Evolutionary conservation across 2,888 invertebrate genomes (phyloP).

Genomic region (Altica lythri): DNA sequence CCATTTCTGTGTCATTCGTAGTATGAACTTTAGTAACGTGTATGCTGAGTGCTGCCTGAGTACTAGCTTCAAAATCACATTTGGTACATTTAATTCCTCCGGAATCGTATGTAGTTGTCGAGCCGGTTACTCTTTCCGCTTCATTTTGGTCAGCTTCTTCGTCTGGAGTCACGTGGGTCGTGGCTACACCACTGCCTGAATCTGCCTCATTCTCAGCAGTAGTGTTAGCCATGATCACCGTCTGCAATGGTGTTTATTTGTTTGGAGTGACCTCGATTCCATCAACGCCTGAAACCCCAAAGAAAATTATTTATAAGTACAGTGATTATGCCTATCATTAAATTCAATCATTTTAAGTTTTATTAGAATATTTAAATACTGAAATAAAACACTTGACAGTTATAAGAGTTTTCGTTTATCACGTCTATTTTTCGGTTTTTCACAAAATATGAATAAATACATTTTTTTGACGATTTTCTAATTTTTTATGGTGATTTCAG

Average conservation of each 20-base stretch:
- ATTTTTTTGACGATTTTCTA: too few species aligned
- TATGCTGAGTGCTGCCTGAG: slow-evolving; percentile 72
- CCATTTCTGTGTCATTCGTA: slow-evolving; percentile 59
- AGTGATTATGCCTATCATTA: background rate
- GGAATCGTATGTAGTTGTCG: slow-evolving; percentile 63
- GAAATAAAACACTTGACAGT: too few species aligned
- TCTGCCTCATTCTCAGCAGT: slow-evolving; percentile 57
- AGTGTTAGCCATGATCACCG: slow-evolving; percentile 57
- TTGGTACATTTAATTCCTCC: slow-evolving; percentile 63
- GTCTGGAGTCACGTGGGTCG: slow-evolving; percentile 48
- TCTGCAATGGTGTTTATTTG: slow-evolving; percentile 21
- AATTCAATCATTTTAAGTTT: background rate
- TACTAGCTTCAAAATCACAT: slow-evolving; percentile 84
- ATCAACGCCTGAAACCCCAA: slow-evolving; percentile 48
- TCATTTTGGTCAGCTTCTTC: slow-evolving; percentile 60
- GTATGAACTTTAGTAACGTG: slow-evolving; percentile 61
- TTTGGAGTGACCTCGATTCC: slow-evolving; percentile 39
- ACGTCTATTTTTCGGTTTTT: too few species aligned
- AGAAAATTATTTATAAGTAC: background rate
- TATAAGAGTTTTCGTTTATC: too few species aligned
- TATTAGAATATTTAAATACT: background rate
- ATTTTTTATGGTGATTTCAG: too few species aligned
- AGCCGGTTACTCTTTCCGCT: slow-evolving; percentile 54
- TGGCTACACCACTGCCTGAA: slow-evolving; percentile 52
- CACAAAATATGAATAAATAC: too few species aligned